A percentile compares a stretch with the other conserved stretches of the same genome.
Evolutionary conservation across 1,140 invertebrate genomes (phyloP).

Genomic region (Harpegnathos saltator): DNA sequence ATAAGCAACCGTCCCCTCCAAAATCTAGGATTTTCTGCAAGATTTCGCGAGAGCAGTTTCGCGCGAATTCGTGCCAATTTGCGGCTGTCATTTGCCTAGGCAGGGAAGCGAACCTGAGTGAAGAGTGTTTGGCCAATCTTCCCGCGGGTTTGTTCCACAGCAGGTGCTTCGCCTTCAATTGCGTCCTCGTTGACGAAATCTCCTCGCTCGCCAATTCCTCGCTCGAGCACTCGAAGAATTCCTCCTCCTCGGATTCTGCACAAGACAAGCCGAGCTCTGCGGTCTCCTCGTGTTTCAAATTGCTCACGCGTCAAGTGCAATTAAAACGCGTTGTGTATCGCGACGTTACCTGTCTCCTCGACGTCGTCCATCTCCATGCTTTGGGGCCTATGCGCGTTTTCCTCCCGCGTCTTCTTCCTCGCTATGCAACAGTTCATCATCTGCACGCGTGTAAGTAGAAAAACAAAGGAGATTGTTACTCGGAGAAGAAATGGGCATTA

Average conservation of each 20-base stretch:
- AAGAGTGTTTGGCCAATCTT: conserved; percentile 89
- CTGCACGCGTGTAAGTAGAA: conserved; percentile 84
- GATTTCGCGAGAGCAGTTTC: no score
- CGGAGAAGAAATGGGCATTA: not conserved
- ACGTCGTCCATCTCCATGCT: conserved; percentile 75
- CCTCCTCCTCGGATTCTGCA: conserved; percentile 88
- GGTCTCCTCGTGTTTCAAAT: not conserved
- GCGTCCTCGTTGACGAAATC: conserved; percentile 70
- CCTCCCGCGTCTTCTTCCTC: conserved; percentile 88
- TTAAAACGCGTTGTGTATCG: not conserved
- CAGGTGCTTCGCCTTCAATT: conserved; percentile 84
- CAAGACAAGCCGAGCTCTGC: not conserved
- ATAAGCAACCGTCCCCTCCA: no score
- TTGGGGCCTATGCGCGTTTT: conserved; percentile 78
- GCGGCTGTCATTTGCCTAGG: not conserved
- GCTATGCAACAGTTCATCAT: conserved; percentile 98
- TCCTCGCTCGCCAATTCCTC: conserved; percentile 86
- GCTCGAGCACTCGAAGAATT: conserved; percentile 94
- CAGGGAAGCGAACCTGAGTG: conserved; percentile 83
- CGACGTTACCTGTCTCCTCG: conserved; percentile 74
- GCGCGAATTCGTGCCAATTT: not conserved
- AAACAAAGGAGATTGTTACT: conserved; percentile 38
- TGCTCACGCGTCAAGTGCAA: not conserved
- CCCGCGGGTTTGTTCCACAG: conserved; percentile 91
- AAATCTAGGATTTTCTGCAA: no score